phyloP scores from a whole-genome alignment of 2,797 vertebrate genomes.

The Ispidina lecontei region DNA sequence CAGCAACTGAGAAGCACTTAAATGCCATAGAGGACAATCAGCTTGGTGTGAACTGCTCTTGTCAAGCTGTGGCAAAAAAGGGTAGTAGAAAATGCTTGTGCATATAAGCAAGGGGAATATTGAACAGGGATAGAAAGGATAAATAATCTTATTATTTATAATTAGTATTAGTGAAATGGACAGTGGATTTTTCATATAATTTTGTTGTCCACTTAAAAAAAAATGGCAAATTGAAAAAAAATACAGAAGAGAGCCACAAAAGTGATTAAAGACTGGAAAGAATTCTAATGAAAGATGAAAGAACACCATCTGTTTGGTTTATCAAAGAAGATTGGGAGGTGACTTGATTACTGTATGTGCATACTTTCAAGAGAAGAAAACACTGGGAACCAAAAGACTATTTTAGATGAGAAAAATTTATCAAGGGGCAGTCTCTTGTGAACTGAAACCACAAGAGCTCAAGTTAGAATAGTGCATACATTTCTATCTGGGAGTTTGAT shows the following conservation, averaged over 20 bases:
- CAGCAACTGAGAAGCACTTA: neutral
- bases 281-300: neutral
- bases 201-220: neutral
- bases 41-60: neutral
- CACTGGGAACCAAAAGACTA: neutral
- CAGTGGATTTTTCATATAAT: neutral
- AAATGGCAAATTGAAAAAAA: neutral
- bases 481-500: neutral
- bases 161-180: neutral
- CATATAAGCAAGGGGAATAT: neutral
- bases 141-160: neutral
- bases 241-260: neutral
- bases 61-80: neutral
- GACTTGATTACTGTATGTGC: neutral
- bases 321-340: neutral
- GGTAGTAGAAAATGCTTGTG: neutral
- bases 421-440: neutral
- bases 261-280: neutral
- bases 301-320: neutral
- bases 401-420: neutral
- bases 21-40: neutral
- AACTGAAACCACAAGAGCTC: neutral
- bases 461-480: neutral
- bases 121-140: neutral
- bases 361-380: neutral